Evolutionary conservation across 2,113 vertebrate genomes (phyloP).

Genomic region (Zosterops hypoxanthus): DNA sequence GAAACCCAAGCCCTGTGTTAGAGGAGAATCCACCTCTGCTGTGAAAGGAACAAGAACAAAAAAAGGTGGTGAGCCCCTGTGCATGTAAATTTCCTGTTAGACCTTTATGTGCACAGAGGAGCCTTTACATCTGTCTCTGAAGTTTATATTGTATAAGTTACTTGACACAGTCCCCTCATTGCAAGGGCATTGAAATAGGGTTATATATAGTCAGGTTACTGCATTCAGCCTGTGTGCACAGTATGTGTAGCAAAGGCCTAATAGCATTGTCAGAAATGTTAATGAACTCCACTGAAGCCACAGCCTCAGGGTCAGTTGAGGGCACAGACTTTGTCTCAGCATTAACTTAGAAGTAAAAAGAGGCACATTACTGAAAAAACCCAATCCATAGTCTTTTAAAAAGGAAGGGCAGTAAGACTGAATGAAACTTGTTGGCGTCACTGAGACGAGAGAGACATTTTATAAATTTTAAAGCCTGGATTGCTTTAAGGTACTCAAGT

Average conservation of each 20-base stretch:
- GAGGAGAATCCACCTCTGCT: neutral
- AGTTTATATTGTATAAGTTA: neutral
- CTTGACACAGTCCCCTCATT: neutral
- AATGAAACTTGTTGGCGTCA: neutral
- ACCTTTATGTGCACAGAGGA: neutral
- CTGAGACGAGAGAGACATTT: neutral
- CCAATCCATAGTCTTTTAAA: neutral
- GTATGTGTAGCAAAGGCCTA: neutral
- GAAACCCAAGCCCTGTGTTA: neutral
- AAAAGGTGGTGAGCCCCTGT: neutral
- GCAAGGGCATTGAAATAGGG: neutral
- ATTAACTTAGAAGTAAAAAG: neutral
- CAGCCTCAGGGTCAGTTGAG: neutral
- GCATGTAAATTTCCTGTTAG: neutral
- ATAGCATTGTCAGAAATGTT: neutral
- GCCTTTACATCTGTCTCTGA: neutral
- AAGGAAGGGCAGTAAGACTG: neutral
- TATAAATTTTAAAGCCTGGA: neutral
- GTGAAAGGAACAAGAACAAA: constrained; percentile 2
- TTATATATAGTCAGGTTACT: neutral
- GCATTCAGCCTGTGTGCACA: neutral
- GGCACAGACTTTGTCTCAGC: neutral
- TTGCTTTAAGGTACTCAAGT: neutral
- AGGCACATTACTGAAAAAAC: neutral
- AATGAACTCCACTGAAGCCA: neutral